Evolutionary conservation across 2,888 invertebrate genomes (phyloP), one percentile per base, ranked within the genome.

Genomic region (Drosophila suboccidentalis): DNA sequence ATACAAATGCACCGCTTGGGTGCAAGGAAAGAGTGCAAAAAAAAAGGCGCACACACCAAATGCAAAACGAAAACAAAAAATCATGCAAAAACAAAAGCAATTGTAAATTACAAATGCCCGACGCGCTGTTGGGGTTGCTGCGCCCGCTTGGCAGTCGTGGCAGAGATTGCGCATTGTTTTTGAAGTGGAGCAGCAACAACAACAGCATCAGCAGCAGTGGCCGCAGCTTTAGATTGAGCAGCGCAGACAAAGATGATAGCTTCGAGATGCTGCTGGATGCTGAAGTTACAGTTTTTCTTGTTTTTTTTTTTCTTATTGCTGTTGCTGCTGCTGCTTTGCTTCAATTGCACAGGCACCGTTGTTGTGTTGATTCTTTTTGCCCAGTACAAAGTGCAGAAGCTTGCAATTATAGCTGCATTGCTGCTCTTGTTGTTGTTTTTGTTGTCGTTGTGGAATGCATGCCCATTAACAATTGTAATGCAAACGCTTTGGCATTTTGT

Each of bases 381-480:
- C 54, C 17, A 65, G 79, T 78, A 78, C 76, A 74, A 77, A 79
- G 80, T 71, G 80, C 76, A 65, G 71, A 68, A 80, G 72, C 58
- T 71, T 72, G 73, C 84, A 87, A 86, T 89, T 78, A 74, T 67
- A 74, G 70, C 70, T 71, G 75, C 60, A 17, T 51, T 51, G 38
- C 36, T 61, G 59, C 64, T 26, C 26, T 26, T 64, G 58, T 32
- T 70, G 47, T 47, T 72, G 36, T 39, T 58, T 53, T 62, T 64
- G 64, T 22, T 64, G 62, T 34, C 68, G 50, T 46, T 71, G 63
- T 54, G 84, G 72, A 88, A 83, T 85, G 77, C 70, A 71, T 69
- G 69, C 70, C 66, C 81, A 83, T 83, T 83, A 79, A 83, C 86
- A 85, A 85, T 87, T 83, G 77, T 85, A 83, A 83, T 87, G 68